Percentiles rank a stretch among this genome's conserved stretches.
Evolutionary conservation across 2,113 vertebrate species (phyloP).

Genomic region (Prolemur simus): DNA sequence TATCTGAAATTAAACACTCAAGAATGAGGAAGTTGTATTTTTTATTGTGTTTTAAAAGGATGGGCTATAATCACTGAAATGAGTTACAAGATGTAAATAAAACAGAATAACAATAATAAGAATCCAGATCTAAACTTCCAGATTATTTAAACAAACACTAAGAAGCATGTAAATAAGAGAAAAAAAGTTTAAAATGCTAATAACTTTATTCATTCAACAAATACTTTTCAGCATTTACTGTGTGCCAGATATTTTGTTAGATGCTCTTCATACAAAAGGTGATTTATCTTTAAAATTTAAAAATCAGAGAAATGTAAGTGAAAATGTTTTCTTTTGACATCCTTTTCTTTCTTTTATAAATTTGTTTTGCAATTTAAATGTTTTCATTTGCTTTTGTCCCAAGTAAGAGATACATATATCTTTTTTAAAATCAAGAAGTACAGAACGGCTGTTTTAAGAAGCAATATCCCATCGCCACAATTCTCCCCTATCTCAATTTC

Average conservation of each 20-base stretch:
- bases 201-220: background rate
- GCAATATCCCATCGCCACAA: background rate
- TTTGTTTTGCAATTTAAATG: background rate
- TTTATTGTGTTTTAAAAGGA: background rate
- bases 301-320: background rate
- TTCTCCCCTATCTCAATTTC: background rate
- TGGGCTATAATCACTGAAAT: background rate
- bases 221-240: background rate
- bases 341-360: background rate
- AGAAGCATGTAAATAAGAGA: background rate
- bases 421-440: background rate
- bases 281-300: background rate
- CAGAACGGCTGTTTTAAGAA: background rate
- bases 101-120: background rate
- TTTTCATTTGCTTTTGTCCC: background rate
- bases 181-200: background rate
- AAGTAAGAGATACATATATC: background rate
- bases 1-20: slow-evolving; percentile 4
- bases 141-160: background rate
- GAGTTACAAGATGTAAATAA: background rate
- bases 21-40: background rate
- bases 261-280: background rate
- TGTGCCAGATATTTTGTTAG: background rate
- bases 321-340: background rate
- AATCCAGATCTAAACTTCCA: background rate